Evolutionary conservation across 2,888 invertebrate species (phyloP).

Genomic region (Lasioglossum calceatum): DNA sequence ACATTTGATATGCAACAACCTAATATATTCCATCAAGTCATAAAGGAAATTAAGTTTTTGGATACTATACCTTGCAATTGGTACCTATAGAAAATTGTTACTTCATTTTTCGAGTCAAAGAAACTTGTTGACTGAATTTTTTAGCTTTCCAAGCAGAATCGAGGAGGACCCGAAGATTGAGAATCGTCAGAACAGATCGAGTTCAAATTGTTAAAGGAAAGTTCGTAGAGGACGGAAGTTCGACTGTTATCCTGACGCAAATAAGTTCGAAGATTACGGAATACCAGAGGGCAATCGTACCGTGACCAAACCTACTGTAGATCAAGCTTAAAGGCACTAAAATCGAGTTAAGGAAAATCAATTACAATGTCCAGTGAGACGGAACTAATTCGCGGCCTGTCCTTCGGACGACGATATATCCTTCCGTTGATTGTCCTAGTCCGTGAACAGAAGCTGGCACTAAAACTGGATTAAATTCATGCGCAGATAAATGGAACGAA

Average conservation of each 20-base stretch:
- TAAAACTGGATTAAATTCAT: neutral
- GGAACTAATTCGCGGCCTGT: constrained; percentile 42
- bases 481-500: neutral
- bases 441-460: neutral
- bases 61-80: too few relatives aligned
- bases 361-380: constrained; percentile 23
- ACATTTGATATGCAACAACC: too few relatives aligned
- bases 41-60: too few relatives aligned
- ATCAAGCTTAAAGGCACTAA: constrained; percentile 21
- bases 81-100: too few relatives aligned
- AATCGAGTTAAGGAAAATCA: constrained; percentile 32
- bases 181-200: too few relatives aligned
- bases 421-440: constrained; percentile 4
- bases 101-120: too few relatives aligned
- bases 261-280: constrained; percentile 21
- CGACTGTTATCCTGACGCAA: neutral
- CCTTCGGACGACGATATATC: constrained; percentile 15
- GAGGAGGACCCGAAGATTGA: too few relatives aligned
- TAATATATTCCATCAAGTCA: too few relatives aligned
- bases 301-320: constrained; percentile 31
- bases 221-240: neutral
- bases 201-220: neutral
- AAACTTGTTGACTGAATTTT: too few relatives aligned
- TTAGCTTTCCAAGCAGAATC: too few relatives aligned
- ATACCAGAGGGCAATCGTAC: constrained; percentile 27